Evolutionary conservation across 2,113 vertebrate species (phyloP).

Genomic region (Sebastes schlegelii): DNA sequence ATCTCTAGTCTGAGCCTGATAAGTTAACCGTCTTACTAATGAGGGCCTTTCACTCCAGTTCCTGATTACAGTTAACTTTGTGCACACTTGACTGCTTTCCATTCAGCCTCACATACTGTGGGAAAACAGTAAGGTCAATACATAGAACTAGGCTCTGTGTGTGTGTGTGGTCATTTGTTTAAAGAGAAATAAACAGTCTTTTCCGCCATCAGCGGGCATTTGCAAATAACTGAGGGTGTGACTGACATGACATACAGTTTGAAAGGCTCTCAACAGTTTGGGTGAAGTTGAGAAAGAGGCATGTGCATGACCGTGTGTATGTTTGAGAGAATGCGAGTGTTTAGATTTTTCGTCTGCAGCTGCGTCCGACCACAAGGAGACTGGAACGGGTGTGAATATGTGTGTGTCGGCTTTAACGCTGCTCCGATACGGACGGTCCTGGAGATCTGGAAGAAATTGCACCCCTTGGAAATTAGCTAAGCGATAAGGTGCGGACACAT

Average conservation of each 20-base stretch:
- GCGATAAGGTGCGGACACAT: slow-evolving; percentile 75
- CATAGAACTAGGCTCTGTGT: slow-evolving; percentile 21
- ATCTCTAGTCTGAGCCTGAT: slow-evolving; percentile 69
- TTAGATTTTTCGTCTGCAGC: slow-evolving; percentile 73
- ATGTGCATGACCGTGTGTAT: slow-evolving; percentile 60
- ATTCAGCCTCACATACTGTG: slow-evolving; percentile 49
- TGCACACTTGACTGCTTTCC: slow-evolving; percentile 46
- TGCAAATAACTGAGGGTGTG: slow-evolving; percentile 72
- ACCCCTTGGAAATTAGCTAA: slow-evolving; percentile 15
- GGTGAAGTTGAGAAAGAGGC: slow-evolving; percentile 58
- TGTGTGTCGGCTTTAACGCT: slow-evolving; percentile 17
- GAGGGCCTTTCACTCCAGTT: slow-evolving; percentile 60
- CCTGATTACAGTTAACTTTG: slow-evolving; percentile 64
- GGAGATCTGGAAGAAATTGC: slow-evolving; percentile 10
- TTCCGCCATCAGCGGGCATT: slow-evolving; percentile 66
- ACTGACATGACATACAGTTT: slow-evolving; percentile 67
- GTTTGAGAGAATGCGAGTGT: slow-evolving; percentile 71
- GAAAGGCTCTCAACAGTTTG: slow-evolving; percentile 61
- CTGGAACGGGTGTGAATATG: slow-evolving; percentile 30
- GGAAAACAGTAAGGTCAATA: slow-evolving; percentile 54
- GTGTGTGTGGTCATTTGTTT: slow-evolving; percentile 73
- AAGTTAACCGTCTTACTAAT: slow-evolving; percentile 67
- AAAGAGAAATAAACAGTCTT: slow-evolving; percentile 75
- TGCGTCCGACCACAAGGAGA: slow-evolving; percentile 64
- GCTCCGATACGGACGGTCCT: not conserved